A percentile compares a stretch with the other conserved stretches of the same genome.
phyloP scores from a whole-genome alignment of 2,888 invertebrate genomes.

The Ectemnius lituratus region DNA sequence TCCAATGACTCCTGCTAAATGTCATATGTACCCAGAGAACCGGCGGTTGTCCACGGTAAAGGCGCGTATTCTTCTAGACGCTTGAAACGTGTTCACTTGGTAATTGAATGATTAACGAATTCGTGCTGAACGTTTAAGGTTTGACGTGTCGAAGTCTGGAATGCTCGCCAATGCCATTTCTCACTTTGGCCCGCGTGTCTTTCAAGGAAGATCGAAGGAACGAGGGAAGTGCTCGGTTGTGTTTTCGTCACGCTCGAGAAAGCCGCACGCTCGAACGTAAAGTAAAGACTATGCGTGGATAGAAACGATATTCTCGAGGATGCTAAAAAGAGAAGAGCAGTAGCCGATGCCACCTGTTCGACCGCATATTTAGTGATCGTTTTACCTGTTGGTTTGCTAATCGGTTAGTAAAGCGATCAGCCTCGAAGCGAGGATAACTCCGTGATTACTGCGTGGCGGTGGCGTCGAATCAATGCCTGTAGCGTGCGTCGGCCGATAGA shows the following conservation, averaged over 20 bases:
- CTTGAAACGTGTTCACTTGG: background rate
- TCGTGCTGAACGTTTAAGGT: constrained; percentile 29
- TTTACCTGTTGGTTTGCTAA: background rate
- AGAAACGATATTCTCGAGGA: background rate
- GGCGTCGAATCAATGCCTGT: background rate
- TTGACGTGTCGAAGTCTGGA: background rate
- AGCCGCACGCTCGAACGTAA: background rate
- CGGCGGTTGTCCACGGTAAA: too few relatives aligned
- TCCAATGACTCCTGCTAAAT: too few relatives aligned
- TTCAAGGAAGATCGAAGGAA: too few relatives aligned
- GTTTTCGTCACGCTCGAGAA: background rate
- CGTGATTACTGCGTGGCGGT: background rate
- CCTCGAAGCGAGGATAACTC: background rate
- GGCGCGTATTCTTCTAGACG: too few relatives aligned
- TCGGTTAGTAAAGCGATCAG: background rate
- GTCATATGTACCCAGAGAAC: too few relatives aligned
- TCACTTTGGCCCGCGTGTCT: too few relatives aligned
- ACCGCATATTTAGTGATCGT: background rate
- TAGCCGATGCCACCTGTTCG: constrained; percentile 4
- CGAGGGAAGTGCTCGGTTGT: too few relatives aligned
- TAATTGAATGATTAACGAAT: constrained; percentile 36
- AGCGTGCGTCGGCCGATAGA: background rate
- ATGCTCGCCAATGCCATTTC: too few relatives aligned
- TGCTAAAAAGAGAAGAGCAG: background rate
- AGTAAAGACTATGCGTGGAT: background rate